These are phyloP conservation scores for Apeira syringaria DNA, from an alignment of 2,888 invertebrate genomes.

Conservation along the genomic window DNA sequence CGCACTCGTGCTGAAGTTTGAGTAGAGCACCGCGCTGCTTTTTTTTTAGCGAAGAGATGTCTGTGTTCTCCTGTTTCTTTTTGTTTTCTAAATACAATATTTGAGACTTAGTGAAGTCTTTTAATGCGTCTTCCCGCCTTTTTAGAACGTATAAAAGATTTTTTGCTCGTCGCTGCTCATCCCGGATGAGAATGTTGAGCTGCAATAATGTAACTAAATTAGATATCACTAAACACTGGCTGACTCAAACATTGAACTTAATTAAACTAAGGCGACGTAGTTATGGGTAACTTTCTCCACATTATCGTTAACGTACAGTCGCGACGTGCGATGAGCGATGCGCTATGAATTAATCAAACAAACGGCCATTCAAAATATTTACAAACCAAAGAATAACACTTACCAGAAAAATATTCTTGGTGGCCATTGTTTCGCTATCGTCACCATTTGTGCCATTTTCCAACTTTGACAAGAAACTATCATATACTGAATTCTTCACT, in stretches of 20 bases:
- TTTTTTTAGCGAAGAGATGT: constrained; percentile 83
- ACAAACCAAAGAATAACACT: constrained; percentile 67
- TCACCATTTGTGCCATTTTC: constrained; percentile 61
- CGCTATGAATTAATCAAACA: constrained; percentile 33
- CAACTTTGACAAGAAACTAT: constrained; percentile 60
- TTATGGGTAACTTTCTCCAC: constrained; percentile 21
- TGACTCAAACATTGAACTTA: not conserved
- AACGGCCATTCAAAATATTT: constrained; percentile 52
- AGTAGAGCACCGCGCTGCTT: constrained; percentile 86
- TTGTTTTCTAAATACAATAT: constrained; percentile 76
- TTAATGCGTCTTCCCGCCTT: constrained; percentile 76
- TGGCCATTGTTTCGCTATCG: constrained; percentile 73
- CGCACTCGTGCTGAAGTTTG: constrained; percentile 86
- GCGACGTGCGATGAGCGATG: constrained; percentile 17
- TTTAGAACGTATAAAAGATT: constrained; percentile 73
- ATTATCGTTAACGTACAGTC: constrained; percentile 21
- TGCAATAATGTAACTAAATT: constrained; percentile 42
- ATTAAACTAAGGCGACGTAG: constrained; percentile 1
- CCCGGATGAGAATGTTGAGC: constrained; percentile 79
- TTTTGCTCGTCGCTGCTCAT: constrained; percentile 78
- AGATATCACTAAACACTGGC: not conserved
- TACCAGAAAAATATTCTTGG: constrained; percentile 79
- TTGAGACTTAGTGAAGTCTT: constrained; percentile 77
- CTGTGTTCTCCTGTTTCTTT: constrained; percentile 72
- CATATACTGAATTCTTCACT: constrained; percentile 54